Evolutionary conservation across 1,140 invertebrate genomes (phyloP).

Genomic region (Forficula auricularia): DNA sequence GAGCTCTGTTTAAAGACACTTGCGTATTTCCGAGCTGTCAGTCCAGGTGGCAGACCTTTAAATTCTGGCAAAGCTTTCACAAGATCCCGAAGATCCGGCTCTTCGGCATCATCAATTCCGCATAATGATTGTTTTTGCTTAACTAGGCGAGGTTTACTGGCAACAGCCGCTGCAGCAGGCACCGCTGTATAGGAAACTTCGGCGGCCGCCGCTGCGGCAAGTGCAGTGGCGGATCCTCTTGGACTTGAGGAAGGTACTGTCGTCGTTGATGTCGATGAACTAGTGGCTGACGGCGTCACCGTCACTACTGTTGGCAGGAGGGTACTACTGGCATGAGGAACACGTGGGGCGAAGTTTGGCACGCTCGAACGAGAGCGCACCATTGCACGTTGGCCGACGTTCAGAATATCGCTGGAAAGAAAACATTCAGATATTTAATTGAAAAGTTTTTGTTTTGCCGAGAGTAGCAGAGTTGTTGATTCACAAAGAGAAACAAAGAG

Average conservation of each 20-base stretch:
- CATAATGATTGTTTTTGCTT: slow-evolving; percentile 63
- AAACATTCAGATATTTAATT: no score
- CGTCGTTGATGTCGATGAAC: slow-evolving; percentile 3
- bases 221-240: not conserved
- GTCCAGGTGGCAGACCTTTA: slow-evolving; percentile 22
- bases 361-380: slow-evolving; percentile 56
- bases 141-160: slow-evolving; percentile 45
- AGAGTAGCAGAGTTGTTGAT: no score
- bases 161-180: not conserved
- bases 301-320: not conserved
- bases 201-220: slow-evolving; percentile 4
- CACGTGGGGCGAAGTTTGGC: slow-evolving; percentile 36
- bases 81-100: slow-evolving; percentile 41
- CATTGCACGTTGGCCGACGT: slow-evolving; percentile 42
- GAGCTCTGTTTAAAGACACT: slow-evolving; percentile 69
- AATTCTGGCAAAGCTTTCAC: slow-evolving; percentile 40
- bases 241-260: slow-evolving; percentile 11
- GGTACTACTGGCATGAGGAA: not conserved
- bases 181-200: no score
- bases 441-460: no score
- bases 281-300: slow-evolving; percentile 12
- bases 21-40: slow-evolving; percentile 18
- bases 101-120: slow-evolving; percentile 44
- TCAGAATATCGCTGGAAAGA: slow-evolving; percentile 42
- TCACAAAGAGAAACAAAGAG: no score